Conservation (phyloP, 1,140 invertebrate species). For the Macrostomum lignano region DNA sequence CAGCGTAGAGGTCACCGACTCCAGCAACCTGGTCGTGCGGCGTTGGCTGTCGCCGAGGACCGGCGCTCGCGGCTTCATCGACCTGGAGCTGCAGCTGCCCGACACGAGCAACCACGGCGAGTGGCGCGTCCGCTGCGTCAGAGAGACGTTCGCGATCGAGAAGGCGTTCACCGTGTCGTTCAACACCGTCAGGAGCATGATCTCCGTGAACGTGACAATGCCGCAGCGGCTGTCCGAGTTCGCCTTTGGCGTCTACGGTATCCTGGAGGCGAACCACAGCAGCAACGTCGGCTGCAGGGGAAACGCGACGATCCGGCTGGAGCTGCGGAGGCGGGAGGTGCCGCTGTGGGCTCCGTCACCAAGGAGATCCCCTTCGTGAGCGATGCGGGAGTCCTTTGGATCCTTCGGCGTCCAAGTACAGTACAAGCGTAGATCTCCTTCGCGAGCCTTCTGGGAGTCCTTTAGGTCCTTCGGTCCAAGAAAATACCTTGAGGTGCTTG, state of each 20-base stretch:
- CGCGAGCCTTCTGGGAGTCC: too few relatives aligned
- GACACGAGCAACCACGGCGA: conserved; percentile 66
- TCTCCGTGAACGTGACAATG: conserved; percentile 85
- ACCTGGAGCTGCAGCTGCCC: conserved; percentile 55
- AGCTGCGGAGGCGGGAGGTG: conserved; percentile 5
- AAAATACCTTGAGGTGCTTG: too few relatives aligned
- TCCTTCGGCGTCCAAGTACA: too few relatives aligned
- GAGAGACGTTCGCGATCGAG: too few relatives aligned
- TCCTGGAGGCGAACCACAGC: conserved; percentile 49
- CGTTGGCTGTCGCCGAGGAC: conserved; percentile 57
- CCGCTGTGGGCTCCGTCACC: too few relatives aligned
- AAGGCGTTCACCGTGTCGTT: too few relatives aligned
- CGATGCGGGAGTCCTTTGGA: too few relatives aligned
- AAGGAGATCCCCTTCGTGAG: too few relatives aligned
- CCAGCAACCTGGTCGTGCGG: conserved; percentile 50
- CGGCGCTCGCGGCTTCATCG: conserved; percentile 48
- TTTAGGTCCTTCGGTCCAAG: too few relatives aligned
- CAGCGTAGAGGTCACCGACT: conserved; percentile 24
- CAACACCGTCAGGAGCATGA: too few relatives aligned
- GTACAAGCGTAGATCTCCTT: too few relatives aligned
- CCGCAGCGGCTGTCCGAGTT: conserved; percentile 64
- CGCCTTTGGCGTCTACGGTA: conserved; percentile 47
- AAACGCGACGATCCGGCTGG: conserved; percentile 50
- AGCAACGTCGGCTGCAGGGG: conserved; percentile 32
- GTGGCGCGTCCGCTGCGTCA: too few relatives aligned